phyloP scores from a whole-genome alignment of 1,140 invertebrate genomes.

The Drosophila repletoides region DNA sequence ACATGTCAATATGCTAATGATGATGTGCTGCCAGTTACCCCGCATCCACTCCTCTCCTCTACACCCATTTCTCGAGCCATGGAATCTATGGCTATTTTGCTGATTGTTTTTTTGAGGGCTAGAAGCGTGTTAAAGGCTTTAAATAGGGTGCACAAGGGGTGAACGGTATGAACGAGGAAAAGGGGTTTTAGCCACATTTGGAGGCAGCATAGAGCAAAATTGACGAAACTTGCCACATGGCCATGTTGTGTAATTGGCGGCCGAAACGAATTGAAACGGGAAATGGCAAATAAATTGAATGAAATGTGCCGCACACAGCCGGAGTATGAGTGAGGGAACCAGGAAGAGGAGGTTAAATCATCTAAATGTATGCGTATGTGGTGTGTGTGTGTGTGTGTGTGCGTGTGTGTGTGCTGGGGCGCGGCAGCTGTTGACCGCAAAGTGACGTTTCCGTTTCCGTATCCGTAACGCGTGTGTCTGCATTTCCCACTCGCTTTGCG shows the following conservation, averaged over 20 bases:
- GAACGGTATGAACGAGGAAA: no score
- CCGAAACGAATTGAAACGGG: constrained; percentile 76
- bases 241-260: constrained; percentile 72
- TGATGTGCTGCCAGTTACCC: constrained; percentile 40
- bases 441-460: constrained; percentile 64
- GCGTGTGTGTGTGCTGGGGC: constrained; percentile 21
- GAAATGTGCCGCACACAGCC: constrained; percentile 56
- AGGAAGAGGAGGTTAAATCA: not conserved
- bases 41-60: not conserved
- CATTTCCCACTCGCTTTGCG: not conserved
- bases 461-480: constrained; percentile 30
- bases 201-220: not conserved
- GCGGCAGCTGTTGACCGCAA: constrained; percentile 63
- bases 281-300: constrained; percentile 79
- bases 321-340: not conserved
- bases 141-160: no score
- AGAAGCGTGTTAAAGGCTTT: constrained; percentile 15
- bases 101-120: constrained; percentile 29
- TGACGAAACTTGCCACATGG: constrained; percentile 26
- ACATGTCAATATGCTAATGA: constrained; percentile 81
- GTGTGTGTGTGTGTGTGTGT: constrained; percentile 7
- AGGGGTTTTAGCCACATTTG: constrained; percentile 1
- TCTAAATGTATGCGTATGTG: constrained; percentile 8
- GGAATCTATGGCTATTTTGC: constrained; percentile 10
- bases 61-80: not conserved